Evolutionary conservation across 1,140 invertebrate genomes (phyloP).

Genomic region (Drosophila chauvacae): DNA sequence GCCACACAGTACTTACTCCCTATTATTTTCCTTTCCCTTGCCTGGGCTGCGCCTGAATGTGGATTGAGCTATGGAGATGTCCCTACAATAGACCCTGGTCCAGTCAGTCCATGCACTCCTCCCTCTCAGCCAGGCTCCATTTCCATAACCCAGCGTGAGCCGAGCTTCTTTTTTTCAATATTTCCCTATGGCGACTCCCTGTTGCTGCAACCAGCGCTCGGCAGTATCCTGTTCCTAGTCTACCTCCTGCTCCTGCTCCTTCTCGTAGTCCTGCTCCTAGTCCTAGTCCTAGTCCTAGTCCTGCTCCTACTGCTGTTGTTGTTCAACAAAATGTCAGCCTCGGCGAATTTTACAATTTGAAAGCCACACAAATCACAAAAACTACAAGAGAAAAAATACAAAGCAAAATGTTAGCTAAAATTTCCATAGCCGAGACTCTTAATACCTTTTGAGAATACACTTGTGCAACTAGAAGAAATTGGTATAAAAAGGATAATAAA

Average conservation of each 20-base stretch:
- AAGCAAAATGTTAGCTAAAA: slow-evolving; percentile 18
- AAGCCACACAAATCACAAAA: slow-evolving; percentile 80
- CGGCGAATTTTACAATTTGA: slow-evolving; percentile 79
- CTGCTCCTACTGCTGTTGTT: slow-evolving; percentile 27
- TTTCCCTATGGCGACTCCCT: slow-evolving; percentile 21
- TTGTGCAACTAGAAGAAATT: not conserved
- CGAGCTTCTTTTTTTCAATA: slow-evolving; percentile 24
- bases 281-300: not conserved
- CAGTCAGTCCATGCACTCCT: not conserved
- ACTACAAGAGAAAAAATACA: slow-evolving; percentile 21
- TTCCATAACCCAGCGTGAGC: slow-evolving; percentile 37
- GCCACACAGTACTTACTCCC: not conserved
- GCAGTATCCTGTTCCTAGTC: not conserved
- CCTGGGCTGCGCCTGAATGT: slow-evolving; percentile 14
- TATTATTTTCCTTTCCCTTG: not conserved
- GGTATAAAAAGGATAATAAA: not conserved
- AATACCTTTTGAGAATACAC: not conserved
- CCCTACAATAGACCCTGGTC: slow-evolving; percentile 27
- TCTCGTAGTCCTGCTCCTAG: not conserved
- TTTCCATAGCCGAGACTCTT: not conserved
- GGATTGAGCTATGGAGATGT: slow-evolving; percentile 39
- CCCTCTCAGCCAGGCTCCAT: slow-evolving; percentile 6
- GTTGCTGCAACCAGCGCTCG: slow-evolving; percentile 1
- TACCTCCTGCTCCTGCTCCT: not conserved
- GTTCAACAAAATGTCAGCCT: slow-evolving; percentile 77